phyloP scores from a whole-genome alignment of 2,113 vertebrate genomes.

The Mobula birostris region DNA sequence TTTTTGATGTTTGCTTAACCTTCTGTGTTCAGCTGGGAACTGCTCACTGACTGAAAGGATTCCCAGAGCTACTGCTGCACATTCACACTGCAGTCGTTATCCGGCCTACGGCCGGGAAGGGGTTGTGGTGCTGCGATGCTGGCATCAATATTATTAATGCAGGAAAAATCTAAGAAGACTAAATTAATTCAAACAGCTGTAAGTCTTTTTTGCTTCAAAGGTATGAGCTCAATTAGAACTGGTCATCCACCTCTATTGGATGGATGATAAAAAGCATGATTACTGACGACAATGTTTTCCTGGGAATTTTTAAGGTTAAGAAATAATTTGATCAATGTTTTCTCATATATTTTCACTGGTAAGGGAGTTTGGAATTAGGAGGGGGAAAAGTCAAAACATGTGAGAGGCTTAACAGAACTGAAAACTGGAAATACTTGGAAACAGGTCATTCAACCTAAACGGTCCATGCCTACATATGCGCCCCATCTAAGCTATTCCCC shows the following conservation, averaged over 20 bases:
- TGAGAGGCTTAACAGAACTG: not conserved
- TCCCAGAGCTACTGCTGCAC: not conserved
- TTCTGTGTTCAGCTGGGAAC: not conserved
- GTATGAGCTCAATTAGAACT: not conserved
- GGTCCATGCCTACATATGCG: no score
- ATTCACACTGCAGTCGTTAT: not conserved
- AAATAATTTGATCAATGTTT: not conserved
- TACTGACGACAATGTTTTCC: not conserved
- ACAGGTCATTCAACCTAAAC: no score
- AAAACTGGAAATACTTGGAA: not conserved
- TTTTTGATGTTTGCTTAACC: constrained; percentile 4
- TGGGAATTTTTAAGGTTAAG: not conserved
- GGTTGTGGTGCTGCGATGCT: no score
- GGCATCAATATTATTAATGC: not conserved
- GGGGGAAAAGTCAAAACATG: not conserved
- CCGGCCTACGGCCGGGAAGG: not conserved
- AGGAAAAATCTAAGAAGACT: not conserved
- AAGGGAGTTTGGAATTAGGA: not conserved
- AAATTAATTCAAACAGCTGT: not conserved
- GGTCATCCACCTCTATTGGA: not conserved
- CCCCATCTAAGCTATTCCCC: no score
- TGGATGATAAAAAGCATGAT: not conserved
- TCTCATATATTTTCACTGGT: not conserved
- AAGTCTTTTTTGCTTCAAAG: not conserved
- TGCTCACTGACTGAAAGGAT: not conserved